A percentile compares a stretch with the other conserved stretches of the same genome.
Evolutionary conservation across 2,888 invertebrate genomes (phyloP).

Genomic region (Hypomecis atomaria): DNA sequence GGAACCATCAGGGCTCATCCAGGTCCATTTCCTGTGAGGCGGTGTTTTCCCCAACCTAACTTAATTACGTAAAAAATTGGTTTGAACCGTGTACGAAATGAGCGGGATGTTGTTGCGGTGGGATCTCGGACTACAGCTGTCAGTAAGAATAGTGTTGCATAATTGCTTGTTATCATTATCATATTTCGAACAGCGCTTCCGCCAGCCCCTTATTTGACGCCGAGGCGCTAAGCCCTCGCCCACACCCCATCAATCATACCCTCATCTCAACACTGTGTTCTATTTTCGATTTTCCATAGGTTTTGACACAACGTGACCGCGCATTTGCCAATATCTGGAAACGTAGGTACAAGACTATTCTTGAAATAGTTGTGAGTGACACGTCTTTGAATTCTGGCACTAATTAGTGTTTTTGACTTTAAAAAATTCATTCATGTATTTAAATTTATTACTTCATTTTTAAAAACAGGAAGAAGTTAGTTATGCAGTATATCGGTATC

Average conservation of each 20-base stretch:
- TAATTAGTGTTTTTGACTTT: conserved; percentile 9
- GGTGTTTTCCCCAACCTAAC: too few species aligned
- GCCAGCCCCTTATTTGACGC: neutral
- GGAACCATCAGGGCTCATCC: too few species aligned
- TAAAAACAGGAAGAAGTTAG: neutral
- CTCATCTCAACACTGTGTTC: neutral
- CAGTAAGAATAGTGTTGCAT: too few species aligned
- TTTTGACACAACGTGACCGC: conserved; percentile 23
- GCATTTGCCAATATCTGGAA: conserved; percentile 21
- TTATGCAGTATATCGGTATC: neutral
- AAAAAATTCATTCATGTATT: conserved; percentile 1
- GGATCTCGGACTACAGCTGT: too few species aligned
- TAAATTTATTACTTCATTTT: neutral
- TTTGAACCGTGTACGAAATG: too few species aligned
- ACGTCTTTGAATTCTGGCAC: conserved; percentile 12
- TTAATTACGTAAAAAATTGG: too few species aligned
- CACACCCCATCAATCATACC: conserved; percentile 3
- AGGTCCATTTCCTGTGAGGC: too few species aligned
- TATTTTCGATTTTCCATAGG: conserved; percentile 3
- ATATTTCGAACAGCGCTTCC: neutral
- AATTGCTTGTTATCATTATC: neutral
- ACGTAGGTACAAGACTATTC: conserved; percentile 3
- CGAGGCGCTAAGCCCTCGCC: conserved; percentile 1
- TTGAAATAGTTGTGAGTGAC: conserved; percentile 17
- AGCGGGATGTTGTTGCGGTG: too few species aligned